Base-by-base conservation (phyloP, 2,888 invertebrate species). In the Tenthredo scrophulariae region DNA sequence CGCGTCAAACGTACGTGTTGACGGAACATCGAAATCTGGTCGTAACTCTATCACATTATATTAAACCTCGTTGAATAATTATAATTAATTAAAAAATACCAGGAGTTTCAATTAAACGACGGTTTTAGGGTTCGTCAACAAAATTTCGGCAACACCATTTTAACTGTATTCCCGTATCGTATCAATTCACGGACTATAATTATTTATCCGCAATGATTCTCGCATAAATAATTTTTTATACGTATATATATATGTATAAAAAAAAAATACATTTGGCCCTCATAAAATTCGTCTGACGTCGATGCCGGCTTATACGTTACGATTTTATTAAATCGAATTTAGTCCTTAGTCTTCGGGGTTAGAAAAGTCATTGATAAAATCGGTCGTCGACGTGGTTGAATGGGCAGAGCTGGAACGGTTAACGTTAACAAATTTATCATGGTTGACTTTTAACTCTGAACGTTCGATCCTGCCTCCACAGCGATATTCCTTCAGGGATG, bases 371-470 rank as follows among this genome's bases (percentile, higher is more conserved):
- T 80, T 72, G 85, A 85, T 85, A 85, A 82, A 85, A 85, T 88
- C 88, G 85, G 86, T 84, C 87, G 87, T 85, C 87, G 87, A 85
- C 86, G 86, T 87, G 86, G 75, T 85, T 77, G 86, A 85, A 82
- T 85, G 84, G 62, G 58, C 86, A 87, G 77, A 86, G 86, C 87
- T 84, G 86, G 85, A 87, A 88, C 87, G 88, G 87, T 87, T 86
- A 86, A 86, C 82, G 85, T 88, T 87, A 87, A 86, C 86, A 87
- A 86, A 88, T 89, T 89, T 88, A 87, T 87, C 87, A 87, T 85
- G 86, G 86, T 87, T 87, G 86, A 88, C 85, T 84, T 85, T 84
- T 70, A 67, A 29, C 67, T 84, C 58, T 72, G 70, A 22, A 18
- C 77, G 77, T 77, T 33, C 54, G 15, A 77, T 77, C 33, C 54